Evolutionary conservation across 1,140 invertebrate genomes (phyloP), one percentile per base, ranked within the genome.

Genomic region (Scylla paramamosain): DNA sequence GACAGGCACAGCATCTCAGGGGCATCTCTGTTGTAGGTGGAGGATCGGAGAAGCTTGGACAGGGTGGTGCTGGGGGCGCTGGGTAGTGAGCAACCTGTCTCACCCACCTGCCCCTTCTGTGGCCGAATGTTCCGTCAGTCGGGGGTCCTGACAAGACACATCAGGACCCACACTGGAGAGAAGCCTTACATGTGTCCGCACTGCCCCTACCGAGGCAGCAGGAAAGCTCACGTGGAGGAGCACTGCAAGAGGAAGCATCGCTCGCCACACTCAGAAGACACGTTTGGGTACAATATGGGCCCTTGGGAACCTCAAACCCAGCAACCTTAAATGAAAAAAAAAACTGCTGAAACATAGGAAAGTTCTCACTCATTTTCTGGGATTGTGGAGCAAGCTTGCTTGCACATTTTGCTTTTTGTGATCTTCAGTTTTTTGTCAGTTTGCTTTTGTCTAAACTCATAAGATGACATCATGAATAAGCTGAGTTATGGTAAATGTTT

Each of bases 1-100:
- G 39, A 39, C n/a, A 77, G 67, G 20, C 67, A 39, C 20, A 77
- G 48, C 86, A 82, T 94, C 93, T 94, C 52, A 94, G 93, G 93
- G 93, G 88, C 52, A 20, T 90, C 87, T 94, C 88, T 95, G 82
- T 95, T 95, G 94, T 95, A 95, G 94, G 94, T 95, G 94, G 90
- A 95, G 83, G 91, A 92, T 31, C 91, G 94, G 77, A 92, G 94
- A 92, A 29, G 90, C 89, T 87, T 92, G 82, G 94, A 92, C 94
- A 87, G 67, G n/a, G 32, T 52, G 29, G 91, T 92, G 83, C 94
- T 92, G 67, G 94, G 94, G 83, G 46, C 90, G 86, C 45, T 95
- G 90, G 48, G 45, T 91, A 92, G 45, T 32, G 90, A 95, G 48
- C 94, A 92, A 20, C 83, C 28, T 52, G 16, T 25, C 89, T 45